These are phyloP conservation scores for Zoanthus solanderi DNA, from an alignment of 92 coral and sea anemone genomes.

Conservation along the genomic window DNA sequence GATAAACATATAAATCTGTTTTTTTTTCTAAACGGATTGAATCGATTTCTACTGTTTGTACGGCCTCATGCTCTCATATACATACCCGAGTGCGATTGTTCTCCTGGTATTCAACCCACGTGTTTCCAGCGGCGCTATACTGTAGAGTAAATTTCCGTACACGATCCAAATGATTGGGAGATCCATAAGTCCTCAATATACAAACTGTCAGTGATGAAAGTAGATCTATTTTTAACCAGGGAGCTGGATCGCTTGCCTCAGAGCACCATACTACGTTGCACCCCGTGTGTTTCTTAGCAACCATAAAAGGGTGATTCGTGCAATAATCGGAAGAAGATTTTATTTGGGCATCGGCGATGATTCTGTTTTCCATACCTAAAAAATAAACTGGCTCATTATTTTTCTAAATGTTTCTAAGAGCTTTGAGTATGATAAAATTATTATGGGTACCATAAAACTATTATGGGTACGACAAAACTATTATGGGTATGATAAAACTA, in stretches of 20 bases:
- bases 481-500: too few relatives aligned
- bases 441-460: too few relatives aligned
- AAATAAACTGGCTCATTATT: background rate
- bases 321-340: constrained; percentile 15
- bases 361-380: constrained; percentile 31
- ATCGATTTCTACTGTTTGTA: too few relatives aligned
- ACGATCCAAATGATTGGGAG: background rate
- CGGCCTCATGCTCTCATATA: background rate
- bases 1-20: too few relatives aligned
- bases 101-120: constrained; percentile 2
- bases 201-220: background rate
- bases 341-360: constrained; percentile 7
- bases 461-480: too few relatives aligned
- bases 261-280: constrained; percentile 15
- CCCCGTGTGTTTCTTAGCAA: background rate
- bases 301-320: background rate
- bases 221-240: constrained; percentile 29
- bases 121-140: background rate
- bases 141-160: background rate
- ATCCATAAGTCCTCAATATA: background rate
- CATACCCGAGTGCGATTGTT: constrained; percentile 28
- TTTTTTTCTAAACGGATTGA: too few relatives aligned
- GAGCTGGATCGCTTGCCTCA: background rate
- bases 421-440: background rate
- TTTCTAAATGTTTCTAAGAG: background rate